Evolutionary conservation across 2,113 vertebrate species (phyloP).

Genomic region (Salvelinus alpinus): DNA sequence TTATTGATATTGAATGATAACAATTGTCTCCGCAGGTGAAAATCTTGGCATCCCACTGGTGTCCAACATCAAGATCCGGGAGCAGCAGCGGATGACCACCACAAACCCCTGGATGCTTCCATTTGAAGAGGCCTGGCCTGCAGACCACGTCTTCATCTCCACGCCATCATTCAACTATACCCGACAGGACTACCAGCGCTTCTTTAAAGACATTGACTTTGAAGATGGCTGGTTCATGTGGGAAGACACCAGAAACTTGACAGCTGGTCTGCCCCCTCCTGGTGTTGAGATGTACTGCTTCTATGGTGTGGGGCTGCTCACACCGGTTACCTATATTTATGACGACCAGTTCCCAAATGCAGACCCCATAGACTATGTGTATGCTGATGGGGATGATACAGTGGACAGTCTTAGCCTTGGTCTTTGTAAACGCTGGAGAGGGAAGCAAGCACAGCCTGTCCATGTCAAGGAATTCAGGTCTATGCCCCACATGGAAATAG

Average conservation of each 20-base stretch:
- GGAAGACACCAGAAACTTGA: slow-evolving; percentile 87
- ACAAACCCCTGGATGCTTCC: slow-evolving; percentile 94
- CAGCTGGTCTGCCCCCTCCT: slow-evolving; percentile 81
- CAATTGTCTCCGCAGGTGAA: slow-evolving; percentile 74
- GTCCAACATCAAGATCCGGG: slow-evolving; percentile 91
- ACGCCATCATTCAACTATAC: slow-evolving; percentile 93
- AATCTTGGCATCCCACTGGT: slow-evolving; percentile 91
- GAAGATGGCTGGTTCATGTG: slow-evolving; percentile 96
- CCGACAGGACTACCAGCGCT: slow-evolving; percentile 80
- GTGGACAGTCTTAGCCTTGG: slow-evolving; percentile 83
- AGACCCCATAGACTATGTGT: slow-evolving; percentile 83
- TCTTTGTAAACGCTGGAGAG: slow-evolving; percentile 82
- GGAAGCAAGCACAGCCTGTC: slow-evolving; percentile 80
- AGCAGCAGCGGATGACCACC: slow-evolving; percentile 87
- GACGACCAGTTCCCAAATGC: slow-evolving; percentile 84
- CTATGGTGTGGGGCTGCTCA: slow-evolving; percentile 87
- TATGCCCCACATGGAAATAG: slow-evolving; percentile 82
- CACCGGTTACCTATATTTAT: slow-evolving; percentile 84
- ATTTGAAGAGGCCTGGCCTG: slow-evolving; percentile 74
- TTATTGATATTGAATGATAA: too few species aligned
- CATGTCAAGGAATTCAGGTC: slow-evolving; percentile 78
- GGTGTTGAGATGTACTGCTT: slow-evolving; percentile 91
- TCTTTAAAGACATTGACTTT: slow-evolving; percentile 85
- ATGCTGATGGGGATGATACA: slow-evolving; percentile 86
- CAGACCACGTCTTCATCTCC: slow-evolving; percentile 88